These are phyloP conservation scores for Drosophila mimica DNA, from an alignment of 2,888 invertebrate genomes.

Conservation along the genomic window DNA sequence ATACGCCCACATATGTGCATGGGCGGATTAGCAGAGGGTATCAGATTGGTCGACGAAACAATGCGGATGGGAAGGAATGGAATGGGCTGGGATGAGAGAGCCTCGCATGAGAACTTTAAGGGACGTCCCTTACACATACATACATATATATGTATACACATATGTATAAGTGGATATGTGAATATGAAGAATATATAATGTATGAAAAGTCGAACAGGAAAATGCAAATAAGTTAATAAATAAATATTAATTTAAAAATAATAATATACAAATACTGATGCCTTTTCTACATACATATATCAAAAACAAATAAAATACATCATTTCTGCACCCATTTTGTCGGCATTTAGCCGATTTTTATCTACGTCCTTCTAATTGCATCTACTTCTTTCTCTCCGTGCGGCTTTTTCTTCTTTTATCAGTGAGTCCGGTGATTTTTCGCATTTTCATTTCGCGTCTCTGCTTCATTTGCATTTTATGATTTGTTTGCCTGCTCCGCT, in stretches of 20 bases:
- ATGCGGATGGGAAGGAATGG: neutral
- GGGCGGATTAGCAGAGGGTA: conserved; percentile 54
- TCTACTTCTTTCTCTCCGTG: conserved; percentile 22
- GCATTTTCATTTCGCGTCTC: conserved; percentile 27
- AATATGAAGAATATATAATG: neutral
- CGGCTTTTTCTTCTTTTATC: conserved; percentile 23
- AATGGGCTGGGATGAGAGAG: conserved; percentile 21
- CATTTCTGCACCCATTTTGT: conserved; percentile 6
- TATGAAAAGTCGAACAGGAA: neutral
- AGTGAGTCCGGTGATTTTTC: conserved; percentile 29
- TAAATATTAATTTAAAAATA: neutral
- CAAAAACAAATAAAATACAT: neutral
- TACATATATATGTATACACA: neutral
- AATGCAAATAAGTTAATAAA: neutral
- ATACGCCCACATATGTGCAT: conserved; percentile 72
- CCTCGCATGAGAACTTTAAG: conserved; percentile 17
- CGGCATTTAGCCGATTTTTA: conserved; percentile 8
- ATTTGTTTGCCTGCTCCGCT: conserved; percentile 67
- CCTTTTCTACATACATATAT: neutral
- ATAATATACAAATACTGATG: neutral
- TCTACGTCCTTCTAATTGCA: conserved; percentile 33
- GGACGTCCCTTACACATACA: conserved; percentile 1
- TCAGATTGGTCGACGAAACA: conserved; percentile 49
- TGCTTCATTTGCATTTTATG: conserved; percentile 74
- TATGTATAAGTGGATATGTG: neutral